Percentiles rank a stretch among this genome's conserved stretches.
Evolutionary conservation across 2,888 invertebrate species (phyloP).

Genomic region (Tromatobia lineatoria): DNA sequence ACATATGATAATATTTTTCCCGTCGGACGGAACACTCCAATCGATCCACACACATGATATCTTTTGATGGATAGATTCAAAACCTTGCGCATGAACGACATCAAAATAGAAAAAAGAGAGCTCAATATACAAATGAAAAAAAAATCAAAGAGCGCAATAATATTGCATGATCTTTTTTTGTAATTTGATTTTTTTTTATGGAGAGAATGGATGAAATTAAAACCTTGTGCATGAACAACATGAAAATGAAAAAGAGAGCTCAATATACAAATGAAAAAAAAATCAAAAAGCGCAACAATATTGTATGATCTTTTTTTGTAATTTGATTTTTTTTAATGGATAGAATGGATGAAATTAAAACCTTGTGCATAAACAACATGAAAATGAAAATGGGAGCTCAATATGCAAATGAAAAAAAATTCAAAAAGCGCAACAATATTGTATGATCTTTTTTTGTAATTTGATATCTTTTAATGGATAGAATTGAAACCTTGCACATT

Average conservation of each 20-base stretch:
- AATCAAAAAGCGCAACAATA: no score
- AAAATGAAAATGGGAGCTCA: not conserved
- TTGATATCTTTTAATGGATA: not conserved
- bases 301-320: no score
- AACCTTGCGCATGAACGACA: not conserved
- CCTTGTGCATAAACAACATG: not conserved
- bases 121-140: not conserved
- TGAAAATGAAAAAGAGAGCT: not conserved
- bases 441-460: not conserved
- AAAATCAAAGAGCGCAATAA: no score
- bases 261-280: not conserved
- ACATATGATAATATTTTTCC: conserved; percentile 23
- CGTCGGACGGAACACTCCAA: not conserved
- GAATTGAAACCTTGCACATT: not conserved
- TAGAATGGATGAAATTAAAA: not conserved
- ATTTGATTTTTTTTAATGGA: no score
- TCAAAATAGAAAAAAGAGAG: not conserved
- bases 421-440: not conserved
- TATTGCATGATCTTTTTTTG: no score
- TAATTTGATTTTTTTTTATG: no score
- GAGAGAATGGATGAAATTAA: not conserved
- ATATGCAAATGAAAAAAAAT: not conserved
- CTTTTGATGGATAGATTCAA: not conserved
- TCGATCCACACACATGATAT: not conserved
- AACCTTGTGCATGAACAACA: not conserved